Evolutionary conservation across 1,140 invertebrate genomes (phyloP).

Genomic region (Phenacoccus solenopsis): DNA sequence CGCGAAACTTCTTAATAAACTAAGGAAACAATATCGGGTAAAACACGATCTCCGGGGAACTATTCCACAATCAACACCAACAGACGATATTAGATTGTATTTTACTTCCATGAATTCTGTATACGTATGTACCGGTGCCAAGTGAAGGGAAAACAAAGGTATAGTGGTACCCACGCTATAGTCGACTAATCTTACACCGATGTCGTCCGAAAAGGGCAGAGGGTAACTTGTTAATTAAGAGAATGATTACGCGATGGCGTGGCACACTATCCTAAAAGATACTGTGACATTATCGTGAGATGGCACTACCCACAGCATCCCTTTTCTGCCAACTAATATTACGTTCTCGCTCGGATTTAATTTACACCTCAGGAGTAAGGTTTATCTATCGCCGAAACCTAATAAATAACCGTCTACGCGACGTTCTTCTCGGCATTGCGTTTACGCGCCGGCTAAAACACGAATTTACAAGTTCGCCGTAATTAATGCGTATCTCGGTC

Average conservation of each 20-base stretch:
- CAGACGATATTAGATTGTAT: background rate
- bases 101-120: background rate
- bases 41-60: background rate
- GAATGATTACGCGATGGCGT: constrained; percentile 1
- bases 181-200: background rate
- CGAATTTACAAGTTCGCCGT: background rate
- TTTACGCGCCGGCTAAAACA: background rate
- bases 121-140: background rate
- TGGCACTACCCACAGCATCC: background rate
- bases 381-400: background rate
- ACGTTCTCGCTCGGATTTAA: background rate
- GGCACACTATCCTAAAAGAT: background rate
- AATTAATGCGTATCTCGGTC: background rate
- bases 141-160: background rate
- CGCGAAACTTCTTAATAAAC: constrained; percentile 2
- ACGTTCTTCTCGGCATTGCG: too few species aligned
- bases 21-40: background rate
- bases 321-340: background rate
- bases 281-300: background rate
- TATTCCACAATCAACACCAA: constrained; percentile 1
- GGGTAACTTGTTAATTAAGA: constrained; percentile 2
- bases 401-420: background rate
- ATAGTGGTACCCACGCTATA: background rate
- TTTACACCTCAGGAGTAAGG: background rate
- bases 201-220: background rate